Evolutionary conservation across 2,888 invertebrate species (phyloP).

Genomic region (Cryptosula pallasiana): DNA sequence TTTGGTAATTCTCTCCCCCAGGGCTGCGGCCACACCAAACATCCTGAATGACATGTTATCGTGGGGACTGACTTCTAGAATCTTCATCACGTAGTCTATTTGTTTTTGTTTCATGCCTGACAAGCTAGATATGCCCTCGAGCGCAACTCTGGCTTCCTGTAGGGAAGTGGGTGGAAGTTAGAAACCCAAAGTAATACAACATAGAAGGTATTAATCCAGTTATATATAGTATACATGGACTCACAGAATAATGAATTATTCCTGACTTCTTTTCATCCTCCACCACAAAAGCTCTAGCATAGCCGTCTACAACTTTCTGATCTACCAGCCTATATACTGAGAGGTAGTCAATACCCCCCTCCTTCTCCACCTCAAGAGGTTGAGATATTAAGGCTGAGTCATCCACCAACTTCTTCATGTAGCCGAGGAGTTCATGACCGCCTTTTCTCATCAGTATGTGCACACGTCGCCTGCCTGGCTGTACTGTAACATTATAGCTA

Average conservation of each 20-base stretch:
- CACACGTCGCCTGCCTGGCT: constrained; percentile 39
- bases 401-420: constrained; percentile 47
- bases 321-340: constrained; percentile 45
- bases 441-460: constrained; percentile 48
- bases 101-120: constrained; percentile 45
- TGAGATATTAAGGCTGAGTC: constrained; percentile 39
- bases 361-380: constrained; percentile 33
- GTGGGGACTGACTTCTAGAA: constrained; percentile 48
- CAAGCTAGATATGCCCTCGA: constrained; percentile 45
- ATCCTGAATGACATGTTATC: constrained; percentile 49
- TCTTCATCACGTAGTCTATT: constrained; percentile 48
- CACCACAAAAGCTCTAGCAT: constrained; percentile 48
- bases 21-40: constrained; percentile 50
- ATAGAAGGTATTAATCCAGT: too few species aligned
- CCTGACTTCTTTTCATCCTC: constrained; percentile 50
- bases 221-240: too few species aligned
- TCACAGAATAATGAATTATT: constrained; percentile 39
- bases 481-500: constrained; percentile 34
- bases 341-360: constrained; percentile 44
- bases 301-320: constrained; percentile 41
- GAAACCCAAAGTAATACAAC: too few species aligned
- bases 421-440: constrained; percentile 42
- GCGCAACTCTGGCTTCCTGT: constrained; percentile 43
- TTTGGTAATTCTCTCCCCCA: constrained; percentile 47
- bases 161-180: too few species aligned